Percentiles rank a stretch among this genome's conserved stretches.
Evolutionary conservation across 2,113 vertebrate species (phyloP).

Genomic region (Sinocyclocheilus anophthalmus): DNA sequence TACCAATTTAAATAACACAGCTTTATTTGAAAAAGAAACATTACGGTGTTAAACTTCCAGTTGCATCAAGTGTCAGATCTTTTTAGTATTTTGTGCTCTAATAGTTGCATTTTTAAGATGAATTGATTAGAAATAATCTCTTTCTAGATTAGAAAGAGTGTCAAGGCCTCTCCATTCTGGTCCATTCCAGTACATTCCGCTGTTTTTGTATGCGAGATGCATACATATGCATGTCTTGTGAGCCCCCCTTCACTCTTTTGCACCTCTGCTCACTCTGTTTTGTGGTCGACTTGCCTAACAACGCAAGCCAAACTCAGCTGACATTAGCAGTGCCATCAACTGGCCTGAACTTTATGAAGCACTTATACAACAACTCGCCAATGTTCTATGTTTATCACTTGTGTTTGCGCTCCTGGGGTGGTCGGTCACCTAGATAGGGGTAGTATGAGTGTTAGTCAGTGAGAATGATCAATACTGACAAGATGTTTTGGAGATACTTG

Average conservation of each 20-base stretch:
- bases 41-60: too few relatives aligned
- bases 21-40: background rate
- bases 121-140: background rate
- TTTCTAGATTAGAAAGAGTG: background rate
- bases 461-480: conserved; percentile 36
- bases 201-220: background rate
- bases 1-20: background rate
- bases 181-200: background rate
- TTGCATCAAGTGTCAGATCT: background rate
- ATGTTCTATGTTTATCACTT: conserved; percentile 12
- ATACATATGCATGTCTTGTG: background rate
- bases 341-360: background rate
- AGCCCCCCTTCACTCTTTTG: background rate
- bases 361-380: background rate
- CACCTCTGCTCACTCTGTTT: conserved; percentile 3
- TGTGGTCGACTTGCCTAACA: background rate
- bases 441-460: conserved; percentile 11
- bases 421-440: background rate
- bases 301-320: background rate
- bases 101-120: background rate
- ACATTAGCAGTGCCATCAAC: background rate
- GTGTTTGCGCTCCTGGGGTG: background rate
- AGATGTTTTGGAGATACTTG: conserved; percentile 29
- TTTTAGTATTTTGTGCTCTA: background rate
- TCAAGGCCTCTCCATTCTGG: conserved; percentile 1